phyloP scores from a whole-genome alignment of 2,888 invertebrate species.

The Drymonia ruficornis region DNA sequence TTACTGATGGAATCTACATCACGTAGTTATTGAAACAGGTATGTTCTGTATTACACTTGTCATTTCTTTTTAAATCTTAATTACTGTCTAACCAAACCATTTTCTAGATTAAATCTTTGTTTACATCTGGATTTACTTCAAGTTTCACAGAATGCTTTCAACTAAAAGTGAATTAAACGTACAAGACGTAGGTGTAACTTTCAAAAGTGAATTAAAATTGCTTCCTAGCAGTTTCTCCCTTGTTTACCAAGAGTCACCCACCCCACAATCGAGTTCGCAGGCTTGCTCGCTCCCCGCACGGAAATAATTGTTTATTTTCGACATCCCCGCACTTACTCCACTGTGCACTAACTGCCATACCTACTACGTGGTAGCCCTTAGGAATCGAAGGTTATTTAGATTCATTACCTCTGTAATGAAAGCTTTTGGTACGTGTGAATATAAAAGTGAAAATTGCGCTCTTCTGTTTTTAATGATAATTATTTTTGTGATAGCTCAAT shows the following conservation, averaged over 20 bases:
- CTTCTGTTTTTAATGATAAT: background rate
- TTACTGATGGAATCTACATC: background rate
- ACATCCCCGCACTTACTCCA: slow-evolving; percentile 64
- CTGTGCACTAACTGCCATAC: slow-evolving; percentile 55
- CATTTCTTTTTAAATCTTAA: too few species aligned
- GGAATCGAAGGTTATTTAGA: slow-evolving; percentile 42
- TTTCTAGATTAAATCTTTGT: too few species aligned
- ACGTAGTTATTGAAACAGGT: too few species aligned
- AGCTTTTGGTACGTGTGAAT: background rate
- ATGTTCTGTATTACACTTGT: too few species aligned
- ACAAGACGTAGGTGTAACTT: background rate
- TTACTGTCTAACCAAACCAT: too few species aligned
- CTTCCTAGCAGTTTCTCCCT: slow-evolving; percentile 39
- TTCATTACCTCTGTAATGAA: slow-evolving; percentile 33
- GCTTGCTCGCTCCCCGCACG: slow-evolving; percentile 59
- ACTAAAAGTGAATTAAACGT: background rate
- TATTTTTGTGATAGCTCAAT: background rate
- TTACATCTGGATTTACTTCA: background rate
- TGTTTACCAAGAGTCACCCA: slow-evolving; percentile 34
- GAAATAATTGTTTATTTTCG: slow-evolving; percentile 84
- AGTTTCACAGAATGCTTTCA: too few species aligned
- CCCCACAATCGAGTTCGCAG: slow-evolving; percentile 64
- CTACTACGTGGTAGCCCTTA: slow-evolving; percentile 42
- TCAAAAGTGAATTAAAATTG: slow-evolving; percentile 8
- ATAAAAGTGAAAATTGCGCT: background rate